Conservation (phyloP, 2,113 vertebrate species). For the Paramisgurnus dabryanus region DNA sequence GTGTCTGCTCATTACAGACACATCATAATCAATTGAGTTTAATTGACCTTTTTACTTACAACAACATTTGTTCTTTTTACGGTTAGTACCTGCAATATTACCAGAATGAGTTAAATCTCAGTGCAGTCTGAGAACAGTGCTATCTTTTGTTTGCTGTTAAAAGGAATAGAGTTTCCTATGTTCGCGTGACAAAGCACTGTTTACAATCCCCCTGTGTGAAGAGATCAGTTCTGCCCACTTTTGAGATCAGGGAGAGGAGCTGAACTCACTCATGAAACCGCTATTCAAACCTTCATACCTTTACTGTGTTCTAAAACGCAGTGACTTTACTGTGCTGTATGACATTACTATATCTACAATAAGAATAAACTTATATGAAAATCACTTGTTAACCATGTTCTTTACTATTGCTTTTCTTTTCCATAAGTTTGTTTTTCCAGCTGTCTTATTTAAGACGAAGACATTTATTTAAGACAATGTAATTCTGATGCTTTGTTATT, state of each 20-base stretch:
- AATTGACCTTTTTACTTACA: neutral
- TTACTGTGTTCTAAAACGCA: too few relatives aligned
- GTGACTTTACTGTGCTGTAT: too few relatives aligned
- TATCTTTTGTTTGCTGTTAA: constrained; percentile 1
- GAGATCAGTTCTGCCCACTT: neutral
- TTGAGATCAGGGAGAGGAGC: neutral
- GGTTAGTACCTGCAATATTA: neutral
- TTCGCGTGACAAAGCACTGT: constrained; percentile 6
- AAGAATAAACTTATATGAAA: too few relatives aligned
- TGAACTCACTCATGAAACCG: too few relatives aligned
- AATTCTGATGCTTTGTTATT: neutral
- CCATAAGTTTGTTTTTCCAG: neutral
- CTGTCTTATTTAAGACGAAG: neutral
- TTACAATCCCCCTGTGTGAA: neutral
- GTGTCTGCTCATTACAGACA: neutral
- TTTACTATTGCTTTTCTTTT: too few relatives aligned
- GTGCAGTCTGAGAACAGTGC: constrained; percentile 1
- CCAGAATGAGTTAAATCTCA: neutral
- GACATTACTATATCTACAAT: too few relatives aligned
- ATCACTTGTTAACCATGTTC: too few relatives aligned
- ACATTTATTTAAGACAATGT: too few relatives aligned
- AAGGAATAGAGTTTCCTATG: neutral
- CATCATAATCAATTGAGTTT: too few relatives aligned
- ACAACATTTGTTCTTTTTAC: neutral
- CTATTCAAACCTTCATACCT: too few relatives aligned